These are phyloP conservation scores for Ricordea florida DNA, from an alignment of 92 coral and sea anemone genomes.

Conservation along the genomic window DNA sequence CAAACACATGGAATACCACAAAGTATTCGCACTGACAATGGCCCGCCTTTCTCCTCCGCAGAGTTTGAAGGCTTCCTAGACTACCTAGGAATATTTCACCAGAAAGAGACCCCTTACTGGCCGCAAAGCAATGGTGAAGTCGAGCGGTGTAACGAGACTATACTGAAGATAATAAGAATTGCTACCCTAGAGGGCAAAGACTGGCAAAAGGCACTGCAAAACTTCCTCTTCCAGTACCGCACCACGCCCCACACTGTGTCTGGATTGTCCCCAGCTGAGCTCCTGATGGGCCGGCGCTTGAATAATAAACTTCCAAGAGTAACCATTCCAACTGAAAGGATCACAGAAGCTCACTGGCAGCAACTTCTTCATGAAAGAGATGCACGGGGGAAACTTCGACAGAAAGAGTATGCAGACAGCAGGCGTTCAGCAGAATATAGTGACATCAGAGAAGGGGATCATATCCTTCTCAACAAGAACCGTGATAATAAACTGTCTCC, in stretches of 20 bases:
- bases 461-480: constrained; percentile 36
- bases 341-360: constrained; percentile 38
- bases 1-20: constrained; percentile 64
- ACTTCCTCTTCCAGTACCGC: too few relatives aligned
- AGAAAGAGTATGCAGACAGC: constrained; percentile 60
- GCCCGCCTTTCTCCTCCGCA: not conserved
- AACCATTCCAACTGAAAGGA: constrained; percentile 18
- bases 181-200: too few relatives aligned
- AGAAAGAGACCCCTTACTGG: too few relatives aligned
- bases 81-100: too few relatives aligned
- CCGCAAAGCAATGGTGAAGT: too few relatives aligned
- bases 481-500: constrained; percentile 59
- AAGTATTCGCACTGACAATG: too few relatives aligned
- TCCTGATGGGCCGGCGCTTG: constrained; percentile 47
- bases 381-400: constrained; percentile 41
- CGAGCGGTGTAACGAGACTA: too few relatives aligned
- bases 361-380: constrained; percentile 52
- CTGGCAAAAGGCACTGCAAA: too few relatives aligned
- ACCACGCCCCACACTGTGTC: constrained; percentile 64
- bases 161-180: too few relatives aligned
- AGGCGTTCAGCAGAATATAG: constrained; percentile 44
- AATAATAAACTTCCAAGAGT: constrained; percentile 48
- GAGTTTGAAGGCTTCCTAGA: too few relatives aligned
- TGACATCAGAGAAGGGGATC: constrained; percentile 52
- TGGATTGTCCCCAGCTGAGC: constrained; percentile 57